Percentiles rank a stretch among this genome's conserved stretches.
phyloP scores from a whole-genome alignment of 2,113 vertebrate genomes.

The Myanophis thanlyinensis region DNA sequence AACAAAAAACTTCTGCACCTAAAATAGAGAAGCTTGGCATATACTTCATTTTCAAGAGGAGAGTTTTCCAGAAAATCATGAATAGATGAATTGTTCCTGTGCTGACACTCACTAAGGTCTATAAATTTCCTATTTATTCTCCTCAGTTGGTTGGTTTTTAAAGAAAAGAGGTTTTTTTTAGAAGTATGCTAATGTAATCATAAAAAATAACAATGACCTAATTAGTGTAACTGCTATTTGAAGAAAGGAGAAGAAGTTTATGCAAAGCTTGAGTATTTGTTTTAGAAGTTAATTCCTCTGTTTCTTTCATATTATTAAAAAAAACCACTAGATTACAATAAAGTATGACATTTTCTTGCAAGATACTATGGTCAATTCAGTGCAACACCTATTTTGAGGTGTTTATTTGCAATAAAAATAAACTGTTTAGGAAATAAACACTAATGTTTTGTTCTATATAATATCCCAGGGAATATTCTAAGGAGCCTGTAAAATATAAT shows the following conservation, averaged over 20 bases:
- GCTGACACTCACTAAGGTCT: not conserved
- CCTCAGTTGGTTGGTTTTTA: not conserved
- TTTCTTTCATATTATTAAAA: constrained; percentile 15
- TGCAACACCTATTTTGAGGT: constrained; percentile 11
- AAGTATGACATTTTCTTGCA: constrained; percentile 36
- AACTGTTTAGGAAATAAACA: constrained; percentile 38
- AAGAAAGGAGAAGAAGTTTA: constrained; percentile 26
- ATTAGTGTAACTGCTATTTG: constrained; percentile 29
- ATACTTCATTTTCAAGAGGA: not conserved
- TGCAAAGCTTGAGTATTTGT: constrained; percentile 20
- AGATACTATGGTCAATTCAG: constrained; percentile 47
- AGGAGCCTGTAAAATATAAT: not conserved
- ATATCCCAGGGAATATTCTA: constrained; percentile 7
- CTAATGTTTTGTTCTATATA: constrained; percentile 20
- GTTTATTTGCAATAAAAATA: constrained; percentile 43
- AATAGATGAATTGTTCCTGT: not conserved
- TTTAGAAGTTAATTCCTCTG: constrained; percentile 28
- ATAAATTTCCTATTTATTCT: constrained; percentile 1
- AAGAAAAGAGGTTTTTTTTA: not conserved
- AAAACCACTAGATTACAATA: constrained; percentile 32
- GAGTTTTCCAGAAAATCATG: not conserved
- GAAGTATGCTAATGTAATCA: not conserved
- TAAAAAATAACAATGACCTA: not conserved
- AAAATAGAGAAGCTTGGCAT: not conserved
- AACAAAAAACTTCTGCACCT: not conserved